Conservation (phyloP, 2,888 invertebrate species). For the Lysandra bellargus region DNA sequence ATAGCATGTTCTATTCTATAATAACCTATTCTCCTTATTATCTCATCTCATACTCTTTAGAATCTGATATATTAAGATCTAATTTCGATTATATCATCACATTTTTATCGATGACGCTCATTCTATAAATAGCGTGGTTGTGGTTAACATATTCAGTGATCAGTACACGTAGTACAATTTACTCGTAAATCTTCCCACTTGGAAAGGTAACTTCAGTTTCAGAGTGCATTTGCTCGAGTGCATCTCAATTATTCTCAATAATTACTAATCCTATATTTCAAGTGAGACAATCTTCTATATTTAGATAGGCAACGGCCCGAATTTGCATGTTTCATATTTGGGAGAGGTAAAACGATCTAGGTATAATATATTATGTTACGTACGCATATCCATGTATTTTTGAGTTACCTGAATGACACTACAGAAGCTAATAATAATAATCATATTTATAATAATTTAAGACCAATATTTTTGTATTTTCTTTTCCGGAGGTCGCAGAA, state of each 20-base stretch:
- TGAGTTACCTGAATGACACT: no score
- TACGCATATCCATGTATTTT: no score
- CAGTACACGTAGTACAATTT: neutral
- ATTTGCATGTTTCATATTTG: no score
- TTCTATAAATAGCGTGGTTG: constrained; percentile 5
- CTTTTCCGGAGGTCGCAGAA: neutral
- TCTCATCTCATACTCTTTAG: neutral
- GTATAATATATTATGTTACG: no score
- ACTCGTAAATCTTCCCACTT: neutral
- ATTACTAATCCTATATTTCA: neutral
- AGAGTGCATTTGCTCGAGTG: neutral
- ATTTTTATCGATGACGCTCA: neutral
- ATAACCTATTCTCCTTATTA: neutral
- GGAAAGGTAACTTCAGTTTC: neutral
- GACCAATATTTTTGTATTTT: no score
- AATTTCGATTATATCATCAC: neutral
- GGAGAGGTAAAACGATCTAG: no score
- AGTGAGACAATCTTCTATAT: no score
- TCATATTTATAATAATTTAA: no score
- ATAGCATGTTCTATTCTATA: no score
- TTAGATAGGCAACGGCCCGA: no score
- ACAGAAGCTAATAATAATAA: no score
- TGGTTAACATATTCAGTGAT: neutral
- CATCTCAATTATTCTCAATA: neutral
- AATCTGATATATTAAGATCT: neutral